phyloP scores from a whole-genome alignment of 1,140 invertebrate species.

The Drosophila subobscura region DNA sequence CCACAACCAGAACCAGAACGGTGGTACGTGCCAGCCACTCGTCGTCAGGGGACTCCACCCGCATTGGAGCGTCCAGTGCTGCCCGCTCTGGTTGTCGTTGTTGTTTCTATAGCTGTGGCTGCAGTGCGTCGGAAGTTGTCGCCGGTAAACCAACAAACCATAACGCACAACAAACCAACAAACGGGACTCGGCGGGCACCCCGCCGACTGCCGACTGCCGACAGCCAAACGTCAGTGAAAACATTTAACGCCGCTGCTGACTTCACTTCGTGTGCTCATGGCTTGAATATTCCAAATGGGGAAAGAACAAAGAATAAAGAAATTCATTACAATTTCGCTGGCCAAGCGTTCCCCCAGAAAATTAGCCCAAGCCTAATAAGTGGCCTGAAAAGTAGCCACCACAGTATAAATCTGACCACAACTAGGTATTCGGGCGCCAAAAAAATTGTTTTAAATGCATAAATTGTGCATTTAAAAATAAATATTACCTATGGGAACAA shows the following conservation, averaged over 20 bases:
- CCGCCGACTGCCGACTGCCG: conserved; percentile 17
- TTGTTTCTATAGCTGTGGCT: conserved; percentile 25
- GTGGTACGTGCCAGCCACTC: conserved; percentile 17
- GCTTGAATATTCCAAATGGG: conserved; percentile 50
- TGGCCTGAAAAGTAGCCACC: conserved; percentile 11
- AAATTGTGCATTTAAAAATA: conserved; percentile 37
- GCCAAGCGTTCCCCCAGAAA: conserved; percentile 42
- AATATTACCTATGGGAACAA: no score
- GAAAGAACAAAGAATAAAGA: conserved; percentile 21
- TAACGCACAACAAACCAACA: conserved; percentile 71
- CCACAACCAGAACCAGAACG: conserved; percentile 27
- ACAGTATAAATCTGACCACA: conserved; percentile 41
- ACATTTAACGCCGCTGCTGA: conserved; percentile 70
- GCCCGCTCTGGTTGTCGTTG: conserved; percentile 19
- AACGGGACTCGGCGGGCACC: conserved; percentile 55
- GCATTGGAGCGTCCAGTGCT: conserved; percentile 61
- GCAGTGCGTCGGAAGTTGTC: conserved; percentile 74
- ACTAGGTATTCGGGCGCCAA: conserved; percentile 9
- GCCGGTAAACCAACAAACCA: conserved; percentile 77
- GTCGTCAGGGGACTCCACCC: conserved; percentile 37
- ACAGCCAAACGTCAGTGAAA: conserved; percentile 24
- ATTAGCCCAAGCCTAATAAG: conserved; percentile 55
- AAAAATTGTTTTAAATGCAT: conserved; percentile 32
- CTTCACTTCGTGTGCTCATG: conserved; percentile 14
- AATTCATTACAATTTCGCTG: conserved; percentile 66